Percentiles rank a stretch among this genome's conserved stretches.
Conservation (phyloP, 2,888 invertebrate species). For the Himalopsyche japonica region DNA sequence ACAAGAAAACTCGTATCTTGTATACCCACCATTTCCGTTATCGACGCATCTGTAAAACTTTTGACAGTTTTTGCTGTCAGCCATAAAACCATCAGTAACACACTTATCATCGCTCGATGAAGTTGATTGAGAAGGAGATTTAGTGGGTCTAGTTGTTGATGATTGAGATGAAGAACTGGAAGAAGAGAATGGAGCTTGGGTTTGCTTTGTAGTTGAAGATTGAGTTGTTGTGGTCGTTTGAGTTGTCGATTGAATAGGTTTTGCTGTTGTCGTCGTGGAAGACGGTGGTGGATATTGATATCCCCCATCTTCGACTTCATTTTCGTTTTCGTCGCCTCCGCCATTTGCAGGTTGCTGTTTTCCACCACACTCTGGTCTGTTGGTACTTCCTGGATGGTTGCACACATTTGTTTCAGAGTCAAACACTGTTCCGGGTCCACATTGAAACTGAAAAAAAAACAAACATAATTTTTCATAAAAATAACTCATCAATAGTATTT, state of each 20-base stretch:
- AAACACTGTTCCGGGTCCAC: conserved; percentile 76
- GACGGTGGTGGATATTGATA: conserved; percentile 38
- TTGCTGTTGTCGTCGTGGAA: conserved; percentile 18
- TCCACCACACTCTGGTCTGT: conserved; percentile 68
- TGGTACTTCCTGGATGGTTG: conserved; percentile 70
- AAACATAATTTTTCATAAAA: too few species aligned
- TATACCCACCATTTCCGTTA: conserved; percentile 52
- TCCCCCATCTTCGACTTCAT: conserved; percentile 51
- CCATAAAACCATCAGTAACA: conserved; percentile 63
- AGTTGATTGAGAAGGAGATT: neutral
- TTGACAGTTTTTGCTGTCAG: conserved; percentile 62
- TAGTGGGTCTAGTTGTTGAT: neutral
- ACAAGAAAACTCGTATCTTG: conserved; percentile 60
- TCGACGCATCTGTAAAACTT: conserved; percentile 71
- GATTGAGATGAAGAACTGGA: neutral
- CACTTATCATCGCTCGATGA: conserved; percentile 46
- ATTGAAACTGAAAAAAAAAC: conserved; percentile 64
- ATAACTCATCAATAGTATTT: too few species aligned
- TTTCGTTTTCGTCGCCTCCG: conserved; percentile 46
- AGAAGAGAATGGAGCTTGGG: neutral
- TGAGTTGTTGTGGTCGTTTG: conserved; percentile 39
- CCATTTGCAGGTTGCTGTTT: conserved; percentile 38
- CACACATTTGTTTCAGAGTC: conserved; percentile 70
- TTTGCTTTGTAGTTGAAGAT: conserved; percentile 4
- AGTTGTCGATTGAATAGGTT: conserved; percentile 32